These are phyloP conservation scores for Muraenolepis orangiensis DNA, from an alignment of 2,797 vertebrate species.

Conservation along the genomic window DNA sequence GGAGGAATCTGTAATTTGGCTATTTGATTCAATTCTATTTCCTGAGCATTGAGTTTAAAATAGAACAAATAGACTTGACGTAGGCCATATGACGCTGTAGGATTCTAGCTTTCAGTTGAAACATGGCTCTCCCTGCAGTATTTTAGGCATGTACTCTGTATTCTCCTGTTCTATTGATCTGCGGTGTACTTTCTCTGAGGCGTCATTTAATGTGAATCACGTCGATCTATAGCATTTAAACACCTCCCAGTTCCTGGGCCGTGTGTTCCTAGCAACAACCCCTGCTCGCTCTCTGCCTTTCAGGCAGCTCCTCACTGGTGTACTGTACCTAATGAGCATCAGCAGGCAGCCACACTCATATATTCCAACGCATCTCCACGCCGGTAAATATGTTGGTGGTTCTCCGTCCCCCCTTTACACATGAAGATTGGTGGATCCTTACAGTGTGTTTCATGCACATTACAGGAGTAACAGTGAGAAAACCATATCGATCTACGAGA, in stretches of 20 bases:
- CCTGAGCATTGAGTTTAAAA: slow-evolving; percentile 60
- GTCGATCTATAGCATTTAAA: slow-evolving; percentile 47
- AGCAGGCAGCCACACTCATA: background rate
- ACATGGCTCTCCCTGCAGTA: background rate
- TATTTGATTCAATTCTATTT: slow-evolving; percentile 64
- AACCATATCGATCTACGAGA: background rate
- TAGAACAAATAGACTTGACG: slow-evolving; percentile 48
- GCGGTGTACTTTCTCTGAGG: slow-evolving; percentile 19
- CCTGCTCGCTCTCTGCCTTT: background rate
- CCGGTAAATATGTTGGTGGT: background rate
- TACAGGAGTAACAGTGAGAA: background rate
- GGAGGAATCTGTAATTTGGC: slow-evolving; percentile 40
- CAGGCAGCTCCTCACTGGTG: background rate
- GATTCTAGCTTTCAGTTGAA: background rate
- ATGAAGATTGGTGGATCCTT: background rate
- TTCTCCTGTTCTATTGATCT: slow-evolving; percentile 21
- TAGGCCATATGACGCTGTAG: background rate
- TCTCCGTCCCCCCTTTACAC: background rate
- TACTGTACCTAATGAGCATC: background rate
- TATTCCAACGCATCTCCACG: background rate
- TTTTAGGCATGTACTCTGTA: background rate
- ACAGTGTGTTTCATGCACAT: background rate
- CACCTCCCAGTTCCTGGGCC: background rate
- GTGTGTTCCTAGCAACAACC: background rate
- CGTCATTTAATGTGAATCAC: slow-evolving; percentile 40